phyloP scores from a whole-genome alignment of 2,797 vertebrate species.

The Somateria mollissima region DNA sequence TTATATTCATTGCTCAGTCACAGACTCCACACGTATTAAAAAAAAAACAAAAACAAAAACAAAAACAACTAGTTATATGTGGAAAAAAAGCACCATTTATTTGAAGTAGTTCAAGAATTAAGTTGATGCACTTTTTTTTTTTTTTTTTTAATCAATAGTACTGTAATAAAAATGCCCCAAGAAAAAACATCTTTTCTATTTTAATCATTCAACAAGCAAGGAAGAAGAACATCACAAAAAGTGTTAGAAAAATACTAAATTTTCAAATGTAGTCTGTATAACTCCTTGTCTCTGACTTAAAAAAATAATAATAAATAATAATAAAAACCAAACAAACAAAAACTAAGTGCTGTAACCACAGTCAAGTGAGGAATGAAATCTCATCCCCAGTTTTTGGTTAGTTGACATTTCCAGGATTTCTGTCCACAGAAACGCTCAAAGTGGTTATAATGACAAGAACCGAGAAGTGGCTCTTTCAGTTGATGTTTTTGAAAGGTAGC shows the following conservation, averaged over 20 bases:
- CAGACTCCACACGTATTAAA: neutral
- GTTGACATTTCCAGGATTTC: conserved; percentile 9
- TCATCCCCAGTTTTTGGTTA: neutral
- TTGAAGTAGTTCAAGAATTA: neutral
- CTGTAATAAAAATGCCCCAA: neutral
- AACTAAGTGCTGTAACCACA: neutral
- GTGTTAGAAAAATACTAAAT: neutral
- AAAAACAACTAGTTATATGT: neutral
- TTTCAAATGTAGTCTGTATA: neutral
- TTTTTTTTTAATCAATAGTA: neutral
- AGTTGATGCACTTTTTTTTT: neutral
- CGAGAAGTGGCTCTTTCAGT: conserved; percentile 36
- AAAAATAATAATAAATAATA: neutral
- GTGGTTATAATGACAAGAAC: conserved; percentile 45
- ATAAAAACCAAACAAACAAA: neutral
- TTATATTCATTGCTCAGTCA: neutral
- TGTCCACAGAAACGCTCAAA: neutral
- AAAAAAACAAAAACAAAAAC: neutral
- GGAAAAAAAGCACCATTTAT: neutral
- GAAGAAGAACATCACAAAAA: neutral
- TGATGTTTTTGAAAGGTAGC: conserved; percentile 71
- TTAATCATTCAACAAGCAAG: neutral
- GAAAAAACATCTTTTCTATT: neutral
- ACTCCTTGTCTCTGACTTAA: neutral
- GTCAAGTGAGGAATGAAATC: neutral